Evolutionary conservation across 2,888 invertebrate genomes (phyloP).

Genomic region (Coremacera marginata): DNA sequence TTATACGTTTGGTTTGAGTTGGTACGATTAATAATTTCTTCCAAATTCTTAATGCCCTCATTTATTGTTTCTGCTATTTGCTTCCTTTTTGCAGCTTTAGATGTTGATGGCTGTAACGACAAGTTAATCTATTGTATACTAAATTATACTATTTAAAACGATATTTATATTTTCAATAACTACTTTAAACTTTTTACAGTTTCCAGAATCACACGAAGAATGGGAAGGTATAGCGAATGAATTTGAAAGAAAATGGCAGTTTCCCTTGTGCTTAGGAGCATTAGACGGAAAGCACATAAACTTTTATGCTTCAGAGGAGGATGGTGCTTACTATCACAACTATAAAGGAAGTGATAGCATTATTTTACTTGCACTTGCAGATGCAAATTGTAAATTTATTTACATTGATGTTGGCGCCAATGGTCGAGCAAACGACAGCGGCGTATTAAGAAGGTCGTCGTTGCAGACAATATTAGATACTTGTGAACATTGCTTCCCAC

Average conservation of each 20-base stretch:
- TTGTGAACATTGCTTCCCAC: background rate
- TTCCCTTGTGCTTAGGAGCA: constrained; percentile 38
- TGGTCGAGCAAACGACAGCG: constrained; percentile 15
- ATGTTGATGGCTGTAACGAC: background rate
- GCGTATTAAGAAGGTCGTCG: constrained; percentile 3
- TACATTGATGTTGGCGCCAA: constrained; percentile 17
- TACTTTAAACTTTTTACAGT: background rate
- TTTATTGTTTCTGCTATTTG: background rate
- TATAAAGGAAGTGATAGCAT: constrained; percentile 32
- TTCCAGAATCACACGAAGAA: background rate
- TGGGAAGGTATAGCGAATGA: constrained; percentile 27
- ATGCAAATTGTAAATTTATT: constrained; percentile 29
- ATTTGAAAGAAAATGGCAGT: constrained; percentile 35
- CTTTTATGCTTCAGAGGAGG: no score
- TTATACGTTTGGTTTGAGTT: background rate
- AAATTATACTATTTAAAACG: background rate
- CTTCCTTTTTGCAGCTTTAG: background rate
- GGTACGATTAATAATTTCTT: background rate
- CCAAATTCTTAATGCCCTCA: no score
- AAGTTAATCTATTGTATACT: background rate
- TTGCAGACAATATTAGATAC: constrained; percentile 1
- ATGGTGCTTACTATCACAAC: constrained; percentile 28
- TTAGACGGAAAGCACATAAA: constrained; percentile 41
- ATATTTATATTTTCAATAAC: background rate
- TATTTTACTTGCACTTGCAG: constrained; percentile 15